A percentile compares a stretch with the other conserved stretches of the same genome.
Evolutionary conservation across 2,888 invertebrate species (phyloP).

Genomic region (Pristionchus exspectatus): DNA sequence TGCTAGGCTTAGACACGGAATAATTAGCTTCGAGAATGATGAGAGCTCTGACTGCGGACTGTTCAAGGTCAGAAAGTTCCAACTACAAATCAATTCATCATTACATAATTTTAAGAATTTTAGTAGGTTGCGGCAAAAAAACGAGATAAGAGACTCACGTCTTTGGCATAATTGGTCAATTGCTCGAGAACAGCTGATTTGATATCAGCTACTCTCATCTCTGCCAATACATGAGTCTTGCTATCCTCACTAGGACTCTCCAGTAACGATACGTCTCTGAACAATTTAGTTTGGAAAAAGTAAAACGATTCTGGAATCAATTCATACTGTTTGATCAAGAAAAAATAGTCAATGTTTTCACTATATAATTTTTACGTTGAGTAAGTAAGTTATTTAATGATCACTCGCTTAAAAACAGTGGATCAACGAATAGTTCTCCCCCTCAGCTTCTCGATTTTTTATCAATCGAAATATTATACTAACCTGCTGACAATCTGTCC

Average conservation of each 20-base stretch:
- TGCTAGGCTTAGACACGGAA: background rate
- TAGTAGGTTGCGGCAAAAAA: background rate
- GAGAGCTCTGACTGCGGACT: background rate
- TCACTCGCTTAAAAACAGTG: no score
- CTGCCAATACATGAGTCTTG: conserved; percentile 45
- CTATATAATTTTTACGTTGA: no score
- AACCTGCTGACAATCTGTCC: conserved; percentile 48
- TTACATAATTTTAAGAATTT: background rate
- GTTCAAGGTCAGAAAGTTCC: conserved; percentile 15
- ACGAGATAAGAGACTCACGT: conserved; percentile 3
- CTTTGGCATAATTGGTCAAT: background rate
- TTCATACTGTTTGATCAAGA: no score
- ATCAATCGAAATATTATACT: background rate
- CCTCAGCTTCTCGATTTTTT: background rate
- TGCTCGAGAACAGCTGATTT: conserved; percentile 31
- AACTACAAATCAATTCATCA: background rate
- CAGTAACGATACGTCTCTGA: conserved; percentile 26
- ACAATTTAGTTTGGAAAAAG: background rate
- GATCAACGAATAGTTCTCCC: background rate
- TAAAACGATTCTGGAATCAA: no score
- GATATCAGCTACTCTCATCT: conserved; percentile 43
- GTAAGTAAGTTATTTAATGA: no score
- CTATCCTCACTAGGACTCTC: conserved; percentile 5
- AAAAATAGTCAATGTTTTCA: no score
- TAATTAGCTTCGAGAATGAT: conserved; percentile 45